Base-by-base conservation (phyloP, 2,113 vertebrate species). In the Myiozetetes cayanensis region DNA sequence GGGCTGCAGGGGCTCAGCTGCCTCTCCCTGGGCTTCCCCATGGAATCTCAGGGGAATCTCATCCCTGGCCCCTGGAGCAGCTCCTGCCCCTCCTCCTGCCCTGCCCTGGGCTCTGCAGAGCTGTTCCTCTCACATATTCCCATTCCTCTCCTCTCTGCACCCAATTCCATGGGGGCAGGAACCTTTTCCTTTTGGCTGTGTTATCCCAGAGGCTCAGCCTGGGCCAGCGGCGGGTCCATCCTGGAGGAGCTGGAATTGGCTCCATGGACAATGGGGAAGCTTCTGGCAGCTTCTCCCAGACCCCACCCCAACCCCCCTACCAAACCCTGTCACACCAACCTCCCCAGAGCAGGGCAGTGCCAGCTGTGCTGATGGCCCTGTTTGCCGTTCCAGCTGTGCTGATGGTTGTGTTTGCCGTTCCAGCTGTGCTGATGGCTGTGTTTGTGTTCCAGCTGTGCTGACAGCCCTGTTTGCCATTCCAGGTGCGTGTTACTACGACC, bases 401-500 rank as follows among this genome's bases (percentile, higher is more conserved):
- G 44, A 19, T 19, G 18, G 39, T 11, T 11, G 5, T 7, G 33
- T 43, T 22, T 82, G 31, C 49, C 28, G 1, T 20, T 93, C 72
- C 49, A 50, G 49, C 49, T 50, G 49, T 55, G 30, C 53, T 55
- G 46, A 22, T 21, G 46, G 4, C 5, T 5, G 20, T 7, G 33
- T 43, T 22, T 82, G 31, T 23, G 1, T 20, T 93, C 72, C 49
- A 50, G 49, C 49, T 50, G 49, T 55, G 30, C 53, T 55, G 44
- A 50, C 14, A 27, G 53, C 19, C 19, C 18, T 4, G 6, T 44
- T 20, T 79, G 33, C 55, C 37, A 1, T 23, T 92, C 70, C 71
- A 99, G 99, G 99, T 96, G 99, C 99, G 0, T 99, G 99, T 95
- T 99, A 99, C 95, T 99, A 99, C 8, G 99, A 99, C 7, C 98